Conservation (phyloP, 2,797 vertebrate genomes). For the Sebastes melanostomus region DNA sequence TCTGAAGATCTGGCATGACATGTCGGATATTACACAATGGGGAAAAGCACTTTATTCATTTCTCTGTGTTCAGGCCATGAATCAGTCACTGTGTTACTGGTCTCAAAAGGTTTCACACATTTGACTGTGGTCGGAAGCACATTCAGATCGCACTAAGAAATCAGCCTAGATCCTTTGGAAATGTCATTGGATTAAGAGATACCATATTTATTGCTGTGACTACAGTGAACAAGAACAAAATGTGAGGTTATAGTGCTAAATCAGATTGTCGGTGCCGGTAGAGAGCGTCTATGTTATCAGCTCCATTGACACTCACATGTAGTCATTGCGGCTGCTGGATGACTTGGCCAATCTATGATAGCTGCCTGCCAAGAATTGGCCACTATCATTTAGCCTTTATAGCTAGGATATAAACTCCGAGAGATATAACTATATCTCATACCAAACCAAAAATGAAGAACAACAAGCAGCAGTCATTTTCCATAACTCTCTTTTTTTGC, state of each 20-base stretch:
- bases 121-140: constrained; percentile 17
- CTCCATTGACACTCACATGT: constrained; percentile 21
- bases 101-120: constrained; percentile 28
- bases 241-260: constrained; percentile 3
- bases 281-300: constrained; percentile 23
- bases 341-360: constrained; percentile 34
- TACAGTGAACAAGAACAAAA: constrained; percentile 1
- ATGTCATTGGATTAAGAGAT: constrained; percentile 25
- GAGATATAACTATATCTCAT: constrained; percentile 37
- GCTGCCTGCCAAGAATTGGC: constrained; percentile 38
- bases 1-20: constrained; percentile 56
- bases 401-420: constrained; percentile 36
- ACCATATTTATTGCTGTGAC: constrained; percentile 13
- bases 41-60: constrained; percentile 50
- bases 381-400: constrained; percentile 42
- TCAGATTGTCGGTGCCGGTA: constrained; percentile 1
- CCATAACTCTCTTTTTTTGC: not conserved
- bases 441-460: constrained; percentile 28
- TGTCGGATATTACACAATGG: constrained; percentile 46
- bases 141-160: constrained; percentile 17
- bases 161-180: constrained; percentile 8
- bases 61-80: constrained; percentile 30
- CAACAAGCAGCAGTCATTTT: constrained; percentile 10
- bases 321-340: constrained; percentile 14
- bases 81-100: constrained; percentile 28